These are phyloP conservation scores for Zalophus californianus DNA, from an alignment of 2,797 vertebrate species.

Conservation along the genomic window DNA sequence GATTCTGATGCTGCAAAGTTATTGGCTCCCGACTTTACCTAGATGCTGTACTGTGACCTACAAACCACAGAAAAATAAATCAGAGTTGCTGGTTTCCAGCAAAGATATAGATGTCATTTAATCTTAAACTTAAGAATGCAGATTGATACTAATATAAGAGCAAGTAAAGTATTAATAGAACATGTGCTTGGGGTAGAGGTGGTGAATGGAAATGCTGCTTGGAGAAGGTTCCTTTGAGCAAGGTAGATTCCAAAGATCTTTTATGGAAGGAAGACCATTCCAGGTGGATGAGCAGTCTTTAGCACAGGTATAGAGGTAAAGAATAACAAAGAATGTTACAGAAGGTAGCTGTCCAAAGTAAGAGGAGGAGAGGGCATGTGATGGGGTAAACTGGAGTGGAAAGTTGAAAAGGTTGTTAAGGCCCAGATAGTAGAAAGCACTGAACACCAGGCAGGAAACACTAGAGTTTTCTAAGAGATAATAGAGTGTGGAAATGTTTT, in stretches of 20 bases:
- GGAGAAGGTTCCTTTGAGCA: not conserved
- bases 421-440: not conserved
- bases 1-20: conserved; percentile 43
- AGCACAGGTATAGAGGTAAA: not conserved
- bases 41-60: not conserved
- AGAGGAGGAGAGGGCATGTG: not conserved
- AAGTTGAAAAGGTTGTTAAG: not conserved
- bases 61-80: conserved; percentile 9
- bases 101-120: conserved; percentile 3
- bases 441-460: not conserved
- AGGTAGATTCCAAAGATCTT: not conserved
- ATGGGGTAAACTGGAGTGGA: not conserved
- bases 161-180: not conserved
- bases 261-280: not conserved
- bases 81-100: not conserved
- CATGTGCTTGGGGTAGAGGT: not conserved
- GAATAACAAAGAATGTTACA: not conserved
- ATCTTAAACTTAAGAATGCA: not conserved
- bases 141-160: not conserved
- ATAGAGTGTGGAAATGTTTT: not conserved
- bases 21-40: not conserved
- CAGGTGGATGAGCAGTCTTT: not conserved
- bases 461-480: not conserved
- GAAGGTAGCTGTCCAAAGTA: not conserved
- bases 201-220: not conserved